Evolutionary conservation across 2,113 vertebrate genomes (phyloP).

Genomic region (Tinamus guttatus): DNA sequence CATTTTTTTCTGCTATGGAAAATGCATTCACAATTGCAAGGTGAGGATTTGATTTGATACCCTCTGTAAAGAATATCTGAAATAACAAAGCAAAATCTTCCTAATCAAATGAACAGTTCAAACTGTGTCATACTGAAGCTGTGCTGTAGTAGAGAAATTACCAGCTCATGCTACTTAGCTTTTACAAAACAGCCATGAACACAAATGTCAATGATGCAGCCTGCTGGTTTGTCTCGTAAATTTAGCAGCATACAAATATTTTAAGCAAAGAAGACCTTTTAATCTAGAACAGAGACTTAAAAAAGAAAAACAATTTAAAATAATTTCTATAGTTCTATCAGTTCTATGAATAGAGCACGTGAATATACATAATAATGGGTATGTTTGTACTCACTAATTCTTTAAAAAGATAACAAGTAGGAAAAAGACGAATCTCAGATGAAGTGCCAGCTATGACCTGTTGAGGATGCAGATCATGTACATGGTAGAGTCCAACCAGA

Average conservation of each 20-base stretch:
- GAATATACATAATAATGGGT: not conserved
- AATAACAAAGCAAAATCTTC: not conserved
- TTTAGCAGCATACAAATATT: not conserved
- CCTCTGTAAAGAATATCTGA: not conserved
- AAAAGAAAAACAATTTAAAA: fast-evolving
- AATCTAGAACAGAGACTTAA: not conserved
- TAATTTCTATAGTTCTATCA: not conserved
- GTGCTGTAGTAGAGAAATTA: not conserved
- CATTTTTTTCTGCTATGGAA: not conserved
- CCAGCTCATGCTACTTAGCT: fast-evolving
- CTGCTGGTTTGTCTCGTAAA: not conserved
- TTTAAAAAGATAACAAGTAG: not conserved
- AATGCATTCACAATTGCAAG: not conserved
- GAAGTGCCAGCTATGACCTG: not conserved
- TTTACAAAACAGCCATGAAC: not conserved
- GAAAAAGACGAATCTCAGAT: not conserved
- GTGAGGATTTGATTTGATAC: not conserved
- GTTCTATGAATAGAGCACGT: fast-evolving
- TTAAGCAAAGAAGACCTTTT: not conserved
- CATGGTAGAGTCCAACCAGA: fast-evolving
- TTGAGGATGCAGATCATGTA: not conserved
- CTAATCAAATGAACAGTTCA: fast-evolving
- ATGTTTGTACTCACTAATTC: not conserved
- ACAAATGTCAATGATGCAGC: fast-evolving
- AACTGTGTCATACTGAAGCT: fast-evolving